Conservation (phyloP, 2,113 vertebrate species). For the Hippopotamus amphibius region DNA sequence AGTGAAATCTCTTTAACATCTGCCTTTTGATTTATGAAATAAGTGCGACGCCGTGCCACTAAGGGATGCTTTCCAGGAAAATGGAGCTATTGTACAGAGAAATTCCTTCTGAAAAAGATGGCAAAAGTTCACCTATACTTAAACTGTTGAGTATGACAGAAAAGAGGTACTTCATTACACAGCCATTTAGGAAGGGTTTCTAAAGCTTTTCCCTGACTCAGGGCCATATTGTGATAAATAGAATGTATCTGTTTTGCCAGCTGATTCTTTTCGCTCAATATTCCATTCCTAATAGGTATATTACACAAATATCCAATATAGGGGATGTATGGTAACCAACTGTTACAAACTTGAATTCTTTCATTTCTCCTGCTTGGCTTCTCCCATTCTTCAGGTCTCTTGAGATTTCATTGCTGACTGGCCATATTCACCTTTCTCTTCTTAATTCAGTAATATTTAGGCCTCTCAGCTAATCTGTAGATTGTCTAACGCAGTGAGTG, state of each 20-base stretch:
- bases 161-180: neutral
- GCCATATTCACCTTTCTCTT: neutral
- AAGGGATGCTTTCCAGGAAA: conserved; percentile 45
- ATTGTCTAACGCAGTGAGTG: neutral
- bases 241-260: neutral
- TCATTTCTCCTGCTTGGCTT: conserved; percentile 6
- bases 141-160: neutral
- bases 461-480: neutral
- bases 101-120: neutral
- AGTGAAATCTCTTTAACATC: neutral
- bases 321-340: neutral
- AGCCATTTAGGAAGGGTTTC: neutral
- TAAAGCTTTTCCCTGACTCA: neutral
- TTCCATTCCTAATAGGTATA: neutral
- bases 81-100: neutral
- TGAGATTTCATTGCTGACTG: conserved; percentile 1
- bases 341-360: neutral
- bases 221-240: neutral
- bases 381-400: neutral
- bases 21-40: conserved; percentile 51
- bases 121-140: neutral
- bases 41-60: neutral
- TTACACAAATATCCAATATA: neutral
- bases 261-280: neutral
- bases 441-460: neutral